phyloP scores from a whole-genome alignment of 2,888 invertebrate genomes.

The Thecocarcelia acutangulata region DNA sequence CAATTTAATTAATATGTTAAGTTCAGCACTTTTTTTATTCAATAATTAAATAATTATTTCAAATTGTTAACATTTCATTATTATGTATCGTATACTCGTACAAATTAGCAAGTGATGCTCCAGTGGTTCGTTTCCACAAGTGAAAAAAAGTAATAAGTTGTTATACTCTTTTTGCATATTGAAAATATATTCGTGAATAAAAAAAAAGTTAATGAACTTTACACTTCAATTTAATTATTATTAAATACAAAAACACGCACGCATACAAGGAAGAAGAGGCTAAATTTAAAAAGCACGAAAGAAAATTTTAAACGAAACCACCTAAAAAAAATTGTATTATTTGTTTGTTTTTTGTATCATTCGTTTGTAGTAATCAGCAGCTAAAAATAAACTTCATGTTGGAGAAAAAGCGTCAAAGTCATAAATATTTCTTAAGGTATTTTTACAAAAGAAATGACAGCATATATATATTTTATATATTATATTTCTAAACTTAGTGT shows the following conservation, averaged over 20 bases:
- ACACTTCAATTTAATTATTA: slow-evolving; percentile 43
- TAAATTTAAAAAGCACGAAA: slow-evolving; percentile 14
- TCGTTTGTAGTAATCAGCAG: too few relatives aligned
- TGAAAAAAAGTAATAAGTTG: slow-evolving; percentile 22
- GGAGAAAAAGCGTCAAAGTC: too few relatives aligned
- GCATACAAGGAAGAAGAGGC: slow-evolving; percentile 21
- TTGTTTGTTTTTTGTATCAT: too few relatives aligned
- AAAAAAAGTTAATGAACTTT: slow-evolving; percentile 63
- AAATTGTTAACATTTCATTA: not conserved
- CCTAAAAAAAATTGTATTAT: not conserved
- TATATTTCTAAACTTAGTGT: too few relatives aligned
- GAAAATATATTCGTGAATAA: slow-evolving; percentile 6
- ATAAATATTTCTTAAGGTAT: too few relatives aligned
- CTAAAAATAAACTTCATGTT: too few relatives aligned
- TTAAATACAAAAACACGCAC: slow-evolving; percentile 35
- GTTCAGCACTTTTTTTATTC: not conserved
- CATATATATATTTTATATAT: too few relatives aligned
- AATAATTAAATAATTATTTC: not conserved
- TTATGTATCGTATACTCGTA: not conserved
- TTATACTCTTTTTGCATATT: slow-evolving; percentile 31
- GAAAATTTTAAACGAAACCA: not conserved
- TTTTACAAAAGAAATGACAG: too few relatives aligned
- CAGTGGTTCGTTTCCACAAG: slow-evolving; percentile 30
- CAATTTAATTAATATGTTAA: too few relatives aligned
- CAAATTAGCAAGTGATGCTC: slow-evolving; percentile 52